phyloP scores from a whole-genome alignment of 2,113 vertebrate genomes.

The Circaetus cinerascens region DNA sequence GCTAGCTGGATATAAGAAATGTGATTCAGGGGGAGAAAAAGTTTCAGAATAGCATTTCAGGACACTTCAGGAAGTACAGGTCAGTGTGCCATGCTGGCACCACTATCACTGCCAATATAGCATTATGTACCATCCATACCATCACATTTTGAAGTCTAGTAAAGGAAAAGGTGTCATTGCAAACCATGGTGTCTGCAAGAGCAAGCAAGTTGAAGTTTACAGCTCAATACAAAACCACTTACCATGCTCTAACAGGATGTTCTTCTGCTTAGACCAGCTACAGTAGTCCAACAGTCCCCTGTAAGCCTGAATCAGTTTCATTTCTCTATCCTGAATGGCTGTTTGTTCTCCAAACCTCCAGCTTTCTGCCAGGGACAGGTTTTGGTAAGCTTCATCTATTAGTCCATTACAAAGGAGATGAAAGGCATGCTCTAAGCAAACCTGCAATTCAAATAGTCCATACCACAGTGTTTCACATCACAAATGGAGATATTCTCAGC shows the following conservation, averaged over 20 bases:
- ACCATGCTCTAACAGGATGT: constrained; percentile 61
- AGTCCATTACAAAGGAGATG: constrained; percentile 82
- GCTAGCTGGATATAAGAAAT: neutral
- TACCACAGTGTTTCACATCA: neutral
- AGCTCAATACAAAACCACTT: neutral
- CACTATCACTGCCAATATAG: neutral
- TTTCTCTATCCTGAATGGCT: constrained; percentile 62
- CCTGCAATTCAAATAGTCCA: constrained; percentile 63
- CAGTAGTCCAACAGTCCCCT: constrained; percentile 84
- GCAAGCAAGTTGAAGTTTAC: neutral
- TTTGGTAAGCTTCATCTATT: constrained; percentile 80
- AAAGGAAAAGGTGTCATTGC: neutral
- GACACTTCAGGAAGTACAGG: neutral
- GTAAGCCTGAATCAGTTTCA: constrained; percentile 85
- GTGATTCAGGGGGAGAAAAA: neutral
- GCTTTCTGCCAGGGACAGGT: constrained; percentile 78
- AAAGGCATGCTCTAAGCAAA: constrained; percentile 86
- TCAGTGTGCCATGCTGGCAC: neutral
- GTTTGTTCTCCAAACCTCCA: constrained; percentile 85
- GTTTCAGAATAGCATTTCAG: neutral
- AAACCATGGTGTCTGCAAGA: neutral
- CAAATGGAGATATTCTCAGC: neutral
- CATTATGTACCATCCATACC: neutral
- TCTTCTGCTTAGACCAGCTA: constrained; percentile 81
- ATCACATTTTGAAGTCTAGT: neutral